Conservation (phyloP, 2,797 vertebrate species). For the Loris lydekkerianus region DNA sequence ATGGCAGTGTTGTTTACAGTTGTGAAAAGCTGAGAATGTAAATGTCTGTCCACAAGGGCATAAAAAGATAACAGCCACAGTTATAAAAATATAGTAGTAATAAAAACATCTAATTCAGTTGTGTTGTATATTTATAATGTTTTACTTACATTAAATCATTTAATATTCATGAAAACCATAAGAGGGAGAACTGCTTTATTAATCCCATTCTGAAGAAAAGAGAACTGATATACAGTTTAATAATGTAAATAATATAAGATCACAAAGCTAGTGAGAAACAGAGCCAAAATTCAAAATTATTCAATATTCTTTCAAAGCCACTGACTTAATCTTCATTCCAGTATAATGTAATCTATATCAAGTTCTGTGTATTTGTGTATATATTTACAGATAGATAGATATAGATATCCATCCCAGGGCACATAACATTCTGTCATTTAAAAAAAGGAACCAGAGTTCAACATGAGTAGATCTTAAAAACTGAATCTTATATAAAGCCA, state of each 20-base stretch:
- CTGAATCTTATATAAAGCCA: neutral
- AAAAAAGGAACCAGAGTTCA: neutral
- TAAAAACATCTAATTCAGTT: neutral
- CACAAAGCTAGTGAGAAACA: neutral
- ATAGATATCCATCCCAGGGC: neutral
- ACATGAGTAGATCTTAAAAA: neutral
- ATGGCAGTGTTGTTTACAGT: neutral
- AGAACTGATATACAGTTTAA: conserved; percentile 17
- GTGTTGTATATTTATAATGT: neutral
- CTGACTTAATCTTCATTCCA: neutral
- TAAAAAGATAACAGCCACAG: neutral
- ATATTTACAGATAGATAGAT: neutral
- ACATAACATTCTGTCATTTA: neutral
- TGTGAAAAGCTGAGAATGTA: conserved; percentile 27
- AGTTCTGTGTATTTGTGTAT: neutral
- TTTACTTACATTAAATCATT: conserved; percentile 13
- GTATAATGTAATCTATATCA: neutral
- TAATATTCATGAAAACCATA: neutral
- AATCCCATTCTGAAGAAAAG: neutral
- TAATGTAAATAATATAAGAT: neutral
- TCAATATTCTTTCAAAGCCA: neutral
- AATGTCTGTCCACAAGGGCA: neutral
- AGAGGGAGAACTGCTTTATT: neutral
- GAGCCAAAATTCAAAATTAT: neutral
- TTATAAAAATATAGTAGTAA: neutral